Evolutionary conservation across 2,888 invertebrate genomes (phyloP).

Genomic region (Chrysotoxum bicinctum): DNA sequence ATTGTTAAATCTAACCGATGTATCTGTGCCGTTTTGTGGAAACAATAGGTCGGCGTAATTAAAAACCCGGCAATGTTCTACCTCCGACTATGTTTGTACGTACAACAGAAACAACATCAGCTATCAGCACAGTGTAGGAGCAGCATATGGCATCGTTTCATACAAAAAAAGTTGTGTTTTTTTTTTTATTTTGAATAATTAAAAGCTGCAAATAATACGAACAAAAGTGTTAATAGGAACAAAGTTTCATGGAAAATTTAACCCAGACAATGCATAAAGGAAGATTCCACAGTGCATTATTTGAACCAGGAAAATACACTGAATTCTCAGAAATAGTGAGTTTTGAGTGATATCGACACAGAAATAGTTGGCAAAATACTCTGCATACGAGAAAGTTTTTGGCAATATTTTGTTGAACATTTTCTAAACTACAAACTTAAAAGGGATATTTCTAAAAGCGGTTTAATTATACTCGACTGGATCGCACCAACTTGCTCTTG

Average conservation of each 20-base stretch:
- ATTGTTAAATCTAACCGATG: constrained; percentile 64
- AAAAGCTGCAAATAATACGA: constrained; percentile 34
- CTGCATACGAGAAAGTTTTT: too few relatives aligned
- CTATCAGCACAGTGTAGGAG: background rate
- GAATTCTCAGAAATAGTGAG: too few relatives aligned
- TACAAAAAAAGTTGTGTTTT: background rate
- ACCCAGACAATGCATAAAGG: background rate
- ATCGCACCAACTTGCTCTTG: too few relatives aligned
- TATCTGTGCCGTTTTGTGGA: constrained; percentile 38
- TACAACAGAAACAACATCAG: background rate
- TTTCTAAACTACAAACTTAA: too few relatives aligned
- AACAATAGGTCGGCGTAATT: constrained; percentile 68
- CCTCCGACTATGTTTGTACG: background rate
- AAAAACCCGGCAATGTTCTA: constrained; percentile 36
- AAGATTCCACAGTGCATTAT: background rate
- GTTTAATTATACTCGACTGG: too few relatives aligned
- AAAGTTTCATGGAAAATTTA: constrained; percentile 1
- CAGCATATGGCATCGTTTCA: constrained; percentile 23
- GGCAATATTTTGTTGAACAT: too few relatives aligned
- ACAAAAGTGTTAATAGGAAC: background rate
- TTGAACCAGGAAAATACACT: background rate
- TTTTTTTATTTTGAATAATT: constrained; percentile 36
- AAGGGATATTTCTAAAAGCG: too few relatives aligned
- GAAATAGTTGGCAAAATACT: too few relatives aligned
- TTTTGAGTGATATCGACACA: too few relatives aligned